Evolutionary conservation across 2,113 vertebrate species (phyloP).

Genomic region (Zonotrichia leucophrys): DNA sequence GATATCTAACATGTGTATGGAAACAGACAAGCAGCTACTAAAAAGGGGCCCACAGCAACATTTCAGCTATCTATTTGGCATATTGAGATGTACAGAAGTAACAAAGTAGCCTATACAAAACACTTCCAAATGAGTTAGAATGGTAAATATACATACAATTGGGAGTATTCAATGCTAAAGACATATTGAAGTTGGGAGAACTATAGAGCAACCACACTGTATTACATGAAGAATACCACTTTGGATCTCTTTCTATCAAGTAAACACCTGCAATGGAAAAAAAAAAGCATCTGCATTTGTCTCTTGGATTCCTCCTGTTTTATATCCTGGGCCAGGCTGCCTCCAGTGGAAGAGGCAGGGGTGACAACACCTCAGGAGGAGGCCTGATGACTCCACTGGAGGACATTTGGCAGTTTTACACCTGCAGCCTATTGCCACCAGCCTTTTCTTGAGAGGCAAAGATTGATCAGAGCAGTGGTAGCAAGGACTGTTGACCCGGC

Average conservation of each 20-base stretch:
- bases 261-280: neutral
- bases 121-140: neutral
- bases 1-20: neutral
- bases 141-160: neutral
- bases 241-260: rapidly evolving
- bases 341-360: neutral
- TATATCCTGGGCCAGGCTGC: neutral
- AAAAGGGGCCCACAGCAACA: neutral
- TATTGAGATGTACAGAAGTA: neutral
- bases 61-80: neutral
- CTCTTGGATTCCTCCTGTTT: neutral
- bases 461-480: neutral
- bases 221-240: neutral
- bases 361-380: rapidly evolving
- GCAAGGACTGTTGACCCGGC: neutral
- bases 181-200: neutral
- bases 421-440: neutral
- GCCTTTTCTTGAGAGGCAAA: neutral
- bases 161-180: neutral
- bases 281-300: neutral
- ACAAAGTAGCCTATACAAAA: neutral
- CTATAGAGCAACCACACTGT: neutral
- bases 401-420: neutral
- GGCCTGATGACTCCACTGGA: neutral
- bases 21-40: neutral